Percentiles rank a stretch among this genome's conserved stretches.
These are phyloP conservation scores for Leptoteleia sp. DNA, from an alignment of 1,140 invertebrate species.

Conservation along the genomic window DNA sequence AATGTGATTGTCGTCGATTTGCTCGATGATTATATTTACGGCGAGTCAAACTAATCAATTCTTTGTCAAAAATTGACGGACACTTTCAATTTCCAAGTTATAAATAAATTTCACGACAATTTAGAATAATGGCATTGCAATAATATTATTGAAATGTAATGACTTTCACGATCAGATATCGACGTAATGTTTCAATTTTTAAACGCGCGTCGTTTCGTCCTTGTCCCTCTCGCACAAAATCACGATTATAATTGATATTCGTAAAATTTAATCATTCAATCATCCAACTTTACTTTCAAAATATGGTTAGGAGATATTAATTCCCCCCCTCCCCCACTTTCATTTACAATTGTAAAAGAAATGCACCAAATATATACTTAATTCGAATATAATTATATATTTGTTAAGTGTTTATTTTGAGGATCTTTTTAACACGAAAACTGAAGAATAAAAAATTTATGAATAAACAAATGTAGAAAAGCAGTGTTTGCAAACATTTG, in stretches of 20 bases:
- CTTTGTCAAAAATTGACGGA: conserved; percentile 42
- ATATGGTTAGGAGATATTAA: too few species aligned
- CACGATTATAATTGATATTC: conserved; percentile 17
- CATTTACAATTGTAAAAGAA: too few species aligned
- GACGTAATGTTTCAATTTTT: conserved; percentile 34
- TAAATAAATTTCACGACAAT: conserved; percentile 56
- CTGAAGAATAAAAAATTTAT: too few species aligned
- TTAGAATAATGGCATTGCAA: conserved; percentile 44
- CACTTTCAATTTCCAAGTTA: conserved; percentile 59
- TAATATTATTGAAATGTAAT: conserved; percentile 42
- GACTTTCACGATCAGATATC: conserved; percentile 38
- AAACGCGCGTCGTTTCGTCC: conserved; percentile 5
- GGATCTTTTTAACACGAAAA: too few species aligned
- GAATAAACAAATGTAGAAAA: too few species aligned
- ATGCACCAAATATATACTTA: too few species aligned
- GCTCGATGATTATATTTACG: conserved; percentile 38
- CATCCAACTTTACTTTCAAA: conserved; percentile 5
- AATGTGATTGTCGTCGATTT: conserved; percentile 16
- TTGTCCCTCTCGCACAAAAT: conserved; percentile 18
- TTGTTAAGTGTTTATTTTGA: too few species aligned
- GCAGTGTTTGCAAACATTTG: too few species aligned
- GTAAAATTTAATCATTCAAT: conserved; percentile 34
- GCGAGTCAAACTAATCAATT: conserved; percentile 37
- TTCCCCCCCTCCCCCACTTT: too few species aligned
- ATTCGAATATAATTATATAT: too few species aligned